These are phyloP conservation scores for Kuschelorhynchus macadamiae DNA, from an alignment of 2,888 invertebrate species.

Conservation along the genomic window DNA sequence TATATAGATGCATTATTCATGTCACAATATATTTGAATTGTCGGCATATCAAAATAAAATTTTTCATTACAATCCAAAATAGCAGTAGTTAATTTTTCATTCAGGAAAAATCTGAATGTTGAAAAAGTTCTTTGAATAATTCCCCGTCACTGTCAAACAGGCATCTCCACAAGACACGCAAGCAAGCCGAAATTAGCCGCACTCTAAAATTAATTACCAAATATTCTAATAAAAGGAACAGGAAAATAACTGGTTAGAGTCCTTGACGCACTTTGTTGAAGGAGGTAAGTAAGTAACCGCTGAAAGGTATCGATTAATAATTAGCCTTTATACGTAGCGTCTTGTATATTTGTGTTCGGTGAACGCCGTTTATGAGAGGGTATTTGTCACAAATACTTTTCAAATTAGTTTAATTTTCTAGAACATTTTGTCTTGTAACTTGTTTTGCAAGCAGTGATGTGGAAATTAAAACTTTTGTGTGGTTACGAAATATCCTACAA, in stretches of 20 bases:
- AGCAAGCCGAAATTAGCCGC: conserved; percentile 52
- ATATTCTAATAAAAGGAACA: conserved; percentile 66
- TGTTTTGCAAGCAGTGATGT: too few species aligned
- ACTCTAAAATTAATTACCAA: conserved; percentile 67
- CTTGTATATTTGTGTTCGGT: conserved; percentile 55
- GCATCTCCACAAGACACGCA: not conserved
- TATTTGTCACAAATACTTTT: conserved; percentile 52
- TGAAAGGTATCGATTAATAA: conserved; percentile 68
- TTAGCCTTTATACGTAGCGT: conserved; percentile 58
- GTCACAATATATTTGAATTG: too few species aligned
- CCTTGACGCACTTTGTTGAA: conserved; percentile 63
- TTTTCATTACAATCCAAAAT: too few species aligned
- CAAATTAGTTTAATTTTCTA: conserved; percentile 45
- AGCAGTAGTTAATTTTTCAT: too few species aligned
- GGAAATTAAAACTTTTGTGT: too few species aligned
- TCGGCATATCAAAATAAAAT: too few species aligned
- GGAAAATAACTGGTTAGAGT: conserved; percentile 67
- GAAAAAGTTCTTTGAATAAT: not conserved
- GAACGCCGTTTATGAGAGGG: conserved; percentile 40
- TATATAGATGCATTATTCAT: too few species aligned
- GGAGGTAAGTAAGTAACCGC: conserved; percentile 67
- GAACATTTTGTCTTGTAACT: too few species aligned
- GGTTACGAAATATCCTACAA: too few species aligned
- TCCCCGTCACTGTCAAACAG: not conserved
- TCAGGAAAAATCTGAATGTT: too few species aligned